Conservation (phyloP, 2,888 invertebrate species). For the Gandaritis pyraliata region DNA sequence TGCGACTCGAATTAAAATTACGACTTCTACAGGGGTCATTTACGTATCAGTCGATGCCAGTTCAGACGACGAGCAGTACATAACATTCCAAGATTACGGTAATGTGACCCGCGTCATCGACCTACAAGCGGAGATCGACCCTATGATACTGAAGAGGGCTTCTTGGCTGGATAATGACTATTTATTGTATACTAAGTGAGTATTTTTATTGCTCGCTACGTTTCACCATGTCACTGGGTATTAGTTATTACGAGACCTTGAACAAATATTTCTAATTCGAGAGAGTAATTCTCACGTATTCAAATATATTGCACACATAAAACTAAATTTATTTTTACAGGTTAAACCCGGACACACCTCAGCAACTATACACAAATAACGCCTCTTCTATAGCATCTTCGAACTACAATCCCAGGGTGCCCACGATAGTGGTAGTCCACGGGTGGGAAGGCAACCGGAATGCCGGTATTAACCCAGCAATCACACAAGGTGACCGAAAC, state of each 20-base stretch:
- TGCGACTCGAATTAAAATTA: too few relatives aligned
- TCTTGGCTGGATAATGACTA: conserved; percentile 19
- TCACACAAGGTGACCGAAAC: conserved; percentile 26
- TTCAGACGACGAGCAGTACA: conserved; percentile 12
- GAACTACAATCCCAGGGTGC: conserved; percentile 17
- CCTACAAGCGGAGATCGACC: conserved; percentile 12
- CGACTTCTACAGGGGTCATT: conserved; percentile 15
- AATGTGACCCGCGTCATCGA: conserved; percentile 29
- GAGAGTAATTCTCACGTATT: too few relatives aligned
- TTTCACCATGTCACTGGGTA: too few relatives aligned
- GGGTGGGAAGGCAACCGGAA: conserved; percentile 26
- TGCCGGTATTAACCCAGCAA: conserved; percentile 18
- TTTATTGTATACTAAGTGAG: conserved; percentile 30
- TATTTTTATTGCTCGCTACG: too few relatives aligned
- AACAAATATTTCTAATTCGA: too few relatives aligned
- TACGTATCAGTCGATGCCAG: conserved; percentile 1
- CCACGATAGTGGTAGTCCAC: conserved; percentile 31
- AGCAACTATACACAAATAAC: conserved; percentile 16
- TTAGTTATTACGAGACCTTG: too few relatives aligned
- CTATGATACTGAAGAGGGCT: conserved; percentile 12
- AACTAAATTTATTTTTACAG: conserved; percentile 9
- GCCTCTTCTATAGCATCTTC: conserved; percentile 26
- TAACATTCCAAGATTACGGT: conserved; percentile 24
- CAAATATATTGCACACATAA: background rate
- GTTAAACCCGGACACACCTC: conserved; percentile 13